Conservation (phyloP, 2,888 invertebrate species). For the Thera britannica region DNA sequence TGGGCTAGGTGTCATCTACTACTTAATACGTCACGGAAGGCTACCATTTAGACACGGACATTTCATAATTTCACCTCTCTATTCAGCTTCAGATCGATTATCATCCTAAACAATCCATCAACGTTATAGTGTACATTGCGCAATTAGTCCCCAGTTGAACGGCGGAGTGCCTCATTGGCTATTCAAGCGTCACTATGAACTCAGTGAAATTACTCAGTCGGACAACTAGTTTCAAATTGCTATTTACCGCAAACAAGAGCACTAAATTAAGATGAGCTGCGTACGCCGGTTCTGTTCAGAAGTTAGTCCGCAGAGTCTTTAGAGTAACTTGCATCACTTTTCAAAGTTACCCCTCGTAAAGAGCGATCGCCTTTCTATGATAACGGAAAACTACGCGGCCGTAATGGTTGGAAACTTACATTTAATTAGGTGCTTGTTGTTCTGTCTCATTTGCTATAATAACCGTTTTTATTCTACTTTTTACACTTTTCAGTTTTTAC, state of each 20-base stretch:
- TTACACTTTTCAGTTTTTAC: not conserved
- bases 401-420: slow-evolving; percentile 26
- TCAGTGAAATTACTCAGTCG: slow-evolving; percentile 60
- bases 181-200: slow-evolving; percentile 53
- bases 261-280: slow-evolving; percentile 75
- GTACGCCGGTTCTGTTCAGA: slow-evolving; percentile 46
- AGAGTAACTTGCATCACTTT: slow-evolving; percentile 55
- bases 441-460: not conserved
- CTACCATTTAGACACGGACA: not conserved
- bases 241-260: slow-evolving; percentile 78
- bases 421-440: slow-evolving; percentile 28
- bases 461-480: no score
- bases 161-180: slow-evolving; percentile 54
- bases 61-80: not conserved
- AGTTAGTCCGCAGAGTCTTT: slow-evolving; percentile 49
- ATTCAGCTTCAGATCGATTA: slow-evolving; percentile 10
- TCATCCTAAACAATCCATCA: slow-evolving; percentile 6
- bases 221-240: slow-evolving; percentile 75
- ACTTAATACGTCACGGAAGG: not conserved
- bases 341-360: slow-evolving; percentile 53
- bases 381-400: slow-evolving; percentile 41
- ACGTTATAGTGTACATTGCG: slow-evolving; percentile 8
- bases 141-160: slow-evolving; percentile 31
- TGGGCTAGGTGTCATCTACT: not conserved
- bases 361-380: slow-evolving; percentile 48